Base-by-base conservation (phyloP, 2,888 invertebrate genomes). In the Ennomos quercinarius region DNA sequence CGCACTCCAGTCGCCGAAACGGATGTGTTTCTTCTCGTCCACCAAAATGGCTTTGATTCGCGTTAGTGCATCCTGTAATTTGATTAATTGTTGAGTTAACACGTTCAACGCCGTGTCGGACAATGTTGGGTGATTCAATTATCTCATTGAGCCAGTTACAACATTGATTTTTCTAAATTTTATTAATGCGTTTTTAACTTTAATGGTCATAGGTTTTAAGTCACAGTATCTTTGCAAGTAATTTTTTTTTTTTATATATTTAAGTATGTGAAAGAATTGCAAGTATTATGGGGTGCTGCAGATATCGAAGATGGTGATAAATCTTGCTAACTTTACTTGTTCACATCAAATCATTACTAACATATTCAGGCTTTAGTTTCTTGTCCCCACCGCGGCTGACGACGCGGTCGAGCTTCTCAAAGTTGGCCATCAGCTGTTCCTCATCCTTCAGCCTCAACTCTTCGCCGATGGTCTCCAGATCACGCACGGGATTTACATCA, bases 401-500 rank as follows among this genome's bases (percentile, higher is more conserved):
- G 11, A 95, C 93, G 73, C 96, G 94, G 80, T 99, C 99, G 54
- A 99, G 83, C 81, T 97, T 98, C 52, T 99, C 98, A 57, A 99
- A 84, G 76, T 95, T 94, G 73, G 95, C 95, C 76, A 95, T 75
- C n/a, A 99, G 91, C 67, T 96, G 96, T 73, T 99, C 99, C 74
- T 97, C 95, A 76, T 99, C 99, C 84, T 99, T 99, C 44, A 99
- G 93, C 47, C 99, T 94, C 55, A 99, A 90, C 84, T 99, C 99
- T 81, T 99, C 98, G 64, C 95, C 95, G 78, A 99, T 99, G 54
- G 99, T 99, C 77, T 98, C 98, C 80, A 99, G 93, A 91, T 99
- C 99, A 55, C 99, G 94, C 0, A 99, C 96, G 0, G 99, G 99
- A 86, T 99, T 96, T 2, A 99, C 99, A 64, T 99, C 99, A 0